Conservation (phyloP, 2,113 vertebrate genomes). For the Taurulus bubalis region DNA sequence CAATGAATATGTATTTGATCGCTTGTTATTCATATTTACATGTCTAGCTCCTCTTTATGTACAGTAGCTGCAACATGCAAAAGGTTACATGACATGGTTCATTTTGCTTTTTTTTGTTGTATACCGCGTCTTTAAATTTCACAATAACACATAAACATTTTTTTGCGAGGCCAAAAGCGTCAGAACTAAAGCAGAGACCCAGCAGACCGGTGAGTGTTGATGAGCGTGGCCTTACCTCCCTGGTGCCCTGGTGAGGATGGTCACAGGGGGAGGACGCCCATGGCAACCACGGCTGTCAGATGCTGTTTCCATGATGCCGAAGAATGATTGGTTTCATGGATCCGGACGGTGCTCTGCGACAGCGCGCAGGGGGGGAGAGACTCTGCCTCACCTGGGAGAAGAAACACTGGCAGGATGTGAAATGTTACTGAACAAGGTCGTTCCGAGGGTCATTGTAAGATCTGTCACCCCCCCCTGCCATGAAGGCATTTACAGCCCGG, state of each 20-base stretch:
- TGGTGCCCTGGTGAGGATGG: conserved; percentile 54
- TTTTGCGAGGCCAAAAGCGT: neutral
- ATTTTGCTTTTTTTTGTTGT: neutral
- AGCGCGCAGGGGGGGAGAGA: conserved; percentile 44
- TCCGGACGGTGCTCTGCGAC: conserved; percentile 62
- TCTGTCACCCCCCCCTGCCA: conserved; percentile 56
- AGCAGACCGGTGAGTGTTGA: conserved; percentile 44
- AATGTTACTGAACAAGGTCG: conserved; percentile 78
- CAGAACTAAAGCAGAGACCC: conserved; percentile 14
- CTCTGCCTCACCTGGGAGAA: conserved; percentile 76
- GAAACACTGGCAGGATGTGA: conserved; percentile 75
- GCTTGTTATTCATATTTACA: conserved; percentile 6
- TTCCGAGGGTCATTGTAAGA: conserved; percentile 66
- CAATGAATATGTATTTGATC: conserved; percentile 15
- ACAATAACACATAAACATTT: neutral
- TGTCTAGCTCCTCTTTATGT: conserved; percentile 5
- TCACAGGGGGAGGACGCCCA: conserved; percentile 70
- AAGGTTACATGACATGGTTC: neutral
- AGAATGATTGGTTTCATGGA: conserved; percentile 78
- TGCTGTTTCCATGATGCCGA: conserved; percentile 70
- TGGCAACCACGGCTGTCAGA: conserved; percentile 76
- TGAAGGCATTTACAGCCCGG: conserved; percentile 50
- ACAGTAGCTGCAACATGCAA: neutral
- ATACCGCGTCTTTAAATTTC: neutral
- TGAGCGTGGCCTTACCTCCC: conserved; percentile 61